Evolutionary conservation across 2,797 vertebrate species (phyloP), one percentile per base, ranked within the genome.

Genomic region (Anguilla anguilla): DNA sequence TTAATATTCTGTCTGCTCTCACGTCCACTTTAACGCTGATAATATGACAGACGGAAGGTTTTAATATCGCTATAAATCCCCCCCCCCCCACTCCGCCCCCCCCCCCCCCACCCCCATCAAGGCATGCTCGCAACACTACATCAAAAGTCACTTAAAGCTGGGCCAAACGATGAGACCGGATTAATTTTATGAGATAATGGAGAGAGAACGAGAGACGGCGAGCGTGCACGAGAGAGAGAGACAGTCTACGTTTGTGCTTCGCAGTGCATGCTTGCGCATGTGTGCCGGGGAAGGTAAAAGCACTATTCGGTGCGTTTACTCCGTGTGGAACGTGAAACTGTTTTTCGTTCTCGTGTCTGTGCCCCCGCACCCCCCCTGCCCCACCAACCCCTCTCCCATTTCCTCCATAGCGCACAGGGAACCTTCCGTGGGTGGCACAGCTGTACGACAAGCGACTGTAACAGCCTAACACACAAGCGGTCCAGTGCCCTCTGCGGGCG

Each of bases 81-180:
- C 39, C 39, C 35, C 35, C 35, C 35, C 35, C 35, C 35, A n/a
- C n/a, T n/a, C n/a, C n/a, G n/a, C 39, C 39, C 39, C 3, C 39
- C 39, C 39, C 39, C 39, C 3, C 39, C 39, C 39, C 39, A 0
- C 19, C 43, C 22, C 43, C 79, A 11, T 10, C 79, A 51, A 46
- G 46, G 9, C 77, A 49, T 11, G 77, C 10, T 25, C 7, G 43
- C 9, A 49, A 46, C 25, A n/a, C 43, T 49, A 51, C 43, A 51
- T 81, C 17, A 81, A 81, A 81, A 81, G 77, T 81, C 77, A 49
- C 77, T 81, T 81, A 81, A 51, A 51, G 46, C 77, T 49, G 31
- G 59, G 17, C 77, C 77, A 81, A 51, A 81, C 17, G 11, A 81
- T 17, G 22, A 51, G 17, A 10, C 77, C 0, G 19, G 43, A 49